Evolutionary conservation across 2,888 invertebrate species (phyloP), one percentile per base, ranked within the genome.

Genomic region (Tolmerus cingulatus): DNA sequence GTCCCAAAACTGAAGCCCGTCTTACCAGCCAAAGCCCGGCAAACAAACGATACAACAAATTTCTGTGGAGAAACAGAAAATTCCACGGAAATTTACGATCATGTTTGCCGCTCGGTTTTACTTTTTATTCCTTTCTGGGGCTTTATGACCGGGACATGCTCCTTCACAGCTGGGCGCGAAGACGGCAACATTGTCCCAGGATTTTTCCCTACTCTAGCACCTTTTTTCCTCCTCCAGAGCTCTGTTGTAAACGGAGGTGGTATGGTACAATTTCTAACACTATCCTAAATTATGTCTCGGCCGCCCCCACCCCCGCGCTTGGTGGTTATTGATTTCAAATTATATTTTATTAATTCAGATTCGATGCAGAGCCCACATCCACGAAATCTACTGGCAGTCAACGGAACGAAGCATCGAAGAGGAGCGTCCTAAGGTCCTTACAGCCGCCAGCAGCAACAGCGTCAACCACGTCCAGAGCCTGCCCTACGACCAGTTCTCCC

Each of bases 351-450:
- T 78, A 77, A 40, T 81, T n/a, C 87, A 94, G 93, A 92, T 96
- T 74, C 94, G 95, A 1, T 96, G 96, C 91, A 94, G 94, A 88
- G 95, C 95, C 0, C 94, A 94, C 88, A 93, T 96, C 90, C 94
- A 95, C 90, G 93, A 95, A 89, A 93, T 96, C 78, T 96, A 95
- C 91, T 95, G 95, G 93, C 94, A 95, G 91, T 95, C 94, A 90
- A 94, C 94, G 8, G 95, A 95, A 91, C 95, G 94, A 90, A 95
- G 94, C 89, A 94, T 95, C 51, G 94, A 95, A 90, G 94, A 95
- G 90, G 94, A 95, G 89, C 93, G 93, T 89, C 91, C 90, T 43
- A 90, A 90, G 79, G 86, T 87, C 40, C 51, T 87, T 5, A 87
- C 86, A 88, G 90, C 86, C 88, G 89, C 74, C 90, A 90, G 91